Evolutionary conservation across 1,140 invertebrate genomes (phyloP).

Genomic region (Neoseiulus cucumeris): DNA sequence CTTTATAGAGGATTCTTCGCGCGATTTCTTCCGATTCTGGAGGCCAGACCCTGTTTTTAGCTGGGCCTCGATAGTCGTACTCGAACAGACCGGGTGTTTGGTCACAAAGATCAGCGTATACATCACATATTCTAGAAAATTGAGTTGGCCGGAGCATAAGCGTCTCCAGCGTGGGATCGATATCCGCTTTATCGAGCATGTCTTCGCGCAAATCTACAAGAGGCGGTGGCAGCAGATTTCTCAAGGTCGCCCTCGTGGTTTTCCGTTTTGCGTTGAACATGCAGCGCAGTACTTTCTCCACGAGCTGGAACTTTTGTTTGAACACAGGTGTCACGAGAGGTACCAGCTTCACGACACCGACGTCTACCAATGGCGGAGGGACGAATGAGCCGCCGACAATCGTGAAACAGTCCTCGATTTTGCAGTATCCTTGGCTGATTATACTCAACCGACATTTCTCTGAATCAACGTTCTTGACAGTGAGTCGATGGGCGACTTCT

Average conservation of each 20-base stretch:
- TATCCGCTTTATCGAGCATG: slow-evolving; percentile 47
- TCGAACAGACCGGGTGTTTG: slow-evolving; percentile 14
- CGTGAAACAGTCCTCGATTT: slow-evolving; percentile 57
- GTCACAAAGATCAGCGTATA: slow-evolving; percentile 34
- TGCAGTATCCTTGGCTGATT: slow-evolving; percentile 81
- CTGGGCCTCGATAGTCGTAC: slow-evolving; percentile 15
- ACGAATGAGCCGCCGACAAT: slow-evolving; percentile 74
- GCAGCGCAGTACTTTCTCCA: slow-evolving; percentile 71
- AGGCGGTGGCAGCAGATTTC: background rate
- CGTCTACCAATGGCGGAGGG: slow-evolving; percentile 85
- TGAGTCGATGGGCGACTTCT: slow-evolving; percentile 50
- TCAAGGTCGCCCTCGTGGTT: background rate
- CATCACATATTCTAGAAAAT: slow-evolving; percentile 48
- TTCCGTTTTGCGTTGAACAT: slow-evolving; percentile 76
- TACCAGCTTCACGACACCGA: slow-evolving; percentile 69
- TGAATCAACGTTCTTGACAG: slow-evolving; percentile 34
- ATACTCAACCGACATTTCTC: slow-evolving; percentile 70
- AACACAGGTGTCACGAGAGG: slow-evolving; percentile 57
- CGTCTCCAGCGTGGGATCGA: slow-evolving; percentile 45
- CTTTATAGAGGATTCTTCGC: too few relatives aligned
- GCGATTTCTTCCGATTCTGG: too few relatives aligned
- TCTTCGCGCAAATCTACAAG: slow-evolving; percentile 33
- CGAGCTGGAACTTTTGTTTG: slow-evolving; percentile 50
- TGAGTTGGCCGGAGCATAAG: slow-evolving; percentile 50
- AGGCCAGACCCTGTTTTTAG: too few relatives aligned